Evolutionary conservation across 2,113 vertebrate species (phyloP).

Genomic region (Dryoscopus gambensis): DNA sequence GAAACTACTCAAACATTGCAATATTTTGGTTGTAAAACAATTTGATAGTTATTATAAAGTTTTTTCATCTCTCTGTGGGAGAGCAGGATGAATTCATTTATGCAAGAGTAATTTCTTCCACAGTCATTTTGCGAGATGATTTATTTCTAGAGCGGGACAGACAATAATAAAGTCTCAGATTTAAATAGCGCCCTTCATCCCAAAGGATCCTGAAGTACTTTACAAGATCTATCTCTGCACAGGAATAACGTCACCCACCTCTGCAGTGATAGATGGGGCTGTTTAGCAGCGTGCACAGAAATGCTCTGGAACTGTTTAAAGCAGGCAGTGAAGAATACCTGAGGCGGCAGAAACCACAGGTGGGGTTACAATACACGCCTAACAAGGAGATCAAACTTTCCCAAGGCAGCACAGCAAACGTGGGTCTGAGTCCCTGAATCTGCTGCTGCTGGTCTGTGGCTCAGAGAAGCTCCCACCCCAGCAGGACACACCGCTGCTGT

Average conservation of each 20-base stretch:
- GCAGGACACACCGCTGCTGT: not conserved
- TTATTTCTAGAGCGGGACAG: slow-evolving; percentile 45
- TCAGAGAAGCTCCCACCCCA: not conserved
- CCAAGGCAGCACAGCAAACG: not conserved
- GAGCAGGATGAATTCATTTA: slow-evolving; percentile 51
- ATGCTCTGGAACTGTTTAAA: not conserved
- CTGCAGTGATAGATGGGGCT: slow-evolving; percentile 6
- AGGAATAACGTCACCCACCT: not conserved
- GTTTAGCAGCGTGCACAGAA: not conserved
- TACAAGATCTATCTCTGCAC: not conserved
- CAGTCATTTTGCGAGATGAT: slow-evolving; percentile 38
- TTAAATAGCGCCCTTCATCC: slow-evolving; percentile 33
- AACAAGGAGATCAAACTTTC: not conserved
- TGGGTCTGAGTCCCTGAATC: not conserved
- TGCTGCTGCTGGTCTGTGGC: not conserved
- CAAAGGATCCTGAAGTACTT: not conserved
- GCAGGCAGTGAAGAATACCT: not conserved
- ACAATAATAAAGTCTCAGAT: slow-evolving; percentile 40
- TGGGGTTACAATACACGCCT: not conserved
- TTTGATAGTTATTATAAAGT: slow-evolving; percentile 57
- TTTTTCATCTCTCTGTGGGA: slow-evolving; percentile 36
- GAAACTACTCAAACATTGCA: slow-evolving; percentile 23
- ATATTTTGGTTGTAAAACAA: slow-evolving; percentile 64
- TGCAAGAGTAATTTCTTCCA: slow-evolving; percentile 41
- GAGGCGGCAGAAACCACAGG: not conserved